Base-by-base conservation (phyloP, 2,888 invertebrate species). In the Amiota communis region DNA sequence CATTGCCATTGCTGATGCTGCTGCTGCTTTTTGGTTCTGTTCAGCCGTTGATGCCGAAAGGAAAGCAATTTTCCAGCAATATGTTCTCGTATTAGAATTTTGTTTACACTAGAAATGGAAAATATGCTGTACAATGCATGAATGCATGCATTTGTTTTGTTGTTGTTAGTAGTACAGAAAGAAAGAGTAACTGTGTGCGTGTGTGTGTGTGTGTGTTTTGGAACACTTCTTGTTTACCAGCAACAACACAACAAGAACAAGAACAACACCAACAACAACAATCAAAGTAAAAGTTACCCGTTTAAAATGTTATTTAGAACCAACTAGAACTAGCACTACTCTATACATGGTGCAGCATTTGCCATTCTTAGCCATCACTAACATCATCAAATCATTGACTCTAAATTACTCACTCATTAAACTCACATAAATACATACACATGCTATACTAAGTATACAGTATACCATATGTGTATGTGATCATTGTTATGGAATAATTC, bases 31-130 rank as follows among this genome's bases (percentile, higher is more conserved):
- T 49, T 64, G 46, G 36, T 12, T 20, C 53, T 64, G 15, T 36
- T 36, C 36, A 36, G 68, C 48, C 53, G 57, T 17, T 57, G 12
- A n/a, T 71, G 71, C 83, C 84, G 79, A 83, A 83, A 83, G 85
- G 84, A 85, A 83, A 83, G 83, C 83, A 83, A 83, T 83, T 83
- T 86, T 79, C 82, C 77, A 79, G 81, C 78, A 81, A 81, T 86
- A 86, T 84, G 80, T 80, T 77, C 78, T 77, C 81, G 78, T 79
- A 81, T 86, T 82, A 81, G 82, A 83, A 83, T 83, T 85, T 83
- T 83, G 85, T 85, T 83, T 83, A 85, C 82, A 83, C 85, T 83
- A 78, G 82, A 83, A 83, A 83, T 83, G 84, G 82, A 83, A 83
- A 83, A 85, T 82, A 83, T 85, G 82, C 80, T 85, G 79, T 81